Evolutionary conservation across 2,113 vertebrate genomes (phyloP), one percentile per base, ranked within the genome.

Genomic region (Andinoacara biseriatus): DNA sequence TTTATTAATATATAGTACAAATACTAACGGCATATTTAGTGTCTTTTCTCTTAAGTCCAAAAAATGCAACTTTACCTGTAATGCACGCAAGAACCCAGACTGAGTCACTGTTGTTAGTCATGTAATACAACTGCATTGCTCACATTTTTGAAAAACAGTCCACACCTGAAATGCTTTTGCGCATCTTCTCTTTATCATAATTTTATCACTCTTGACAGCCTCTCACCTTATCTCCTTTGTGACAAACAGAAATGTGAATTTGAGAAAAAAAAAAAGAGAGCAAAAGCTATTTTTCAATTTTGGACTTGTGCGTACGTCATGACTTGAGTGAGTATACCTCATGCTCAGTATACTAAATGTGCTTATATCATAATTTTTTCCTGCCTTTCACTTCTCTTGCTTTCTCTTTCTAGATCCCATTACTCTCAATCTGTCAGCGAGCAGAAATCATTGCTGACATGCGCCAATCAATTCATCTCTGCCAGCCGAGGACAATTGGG

Each of bases 361-460:
- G 3, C 2, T 5, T 10, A 33, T 69, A 65, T 63, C 14, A 69
- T 40, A 7, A 56, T 58, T 52, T 58, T 85, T 40, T 40, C 59
- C 63, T 65, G 26, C 80, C 74, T 43, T 40, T 67, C 40, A 62
- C 56, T 83, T 83, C 83, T 63, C 57, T 63, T 80, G 40, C 49
- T 62, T 14, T 78, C 65, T 58, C 14, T 17, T 31, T 74, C 29
- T 59, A 81, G 58, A 85, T 88, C 80, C 22, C 10, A 5, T 82
- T 82, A 74, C 31, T 38, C 74, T 80, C 43, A 69, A 29, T 85
- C 57, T 69, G 43, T 63, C 22, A 5, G 58, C 76, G 18, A 35
- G 2, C 74, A 58, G 43, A 60, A 43, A 49, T 87, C 17, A 9
- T 76, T 17, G 9, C 8, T 78, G 69, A 84, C 63, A 56, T 22